These are phyloP conservation scores for Notarius lentiginosus DNA, from an alignment of 2,113 vertebrate genomes.

Conservation along the genomic window DNA sequence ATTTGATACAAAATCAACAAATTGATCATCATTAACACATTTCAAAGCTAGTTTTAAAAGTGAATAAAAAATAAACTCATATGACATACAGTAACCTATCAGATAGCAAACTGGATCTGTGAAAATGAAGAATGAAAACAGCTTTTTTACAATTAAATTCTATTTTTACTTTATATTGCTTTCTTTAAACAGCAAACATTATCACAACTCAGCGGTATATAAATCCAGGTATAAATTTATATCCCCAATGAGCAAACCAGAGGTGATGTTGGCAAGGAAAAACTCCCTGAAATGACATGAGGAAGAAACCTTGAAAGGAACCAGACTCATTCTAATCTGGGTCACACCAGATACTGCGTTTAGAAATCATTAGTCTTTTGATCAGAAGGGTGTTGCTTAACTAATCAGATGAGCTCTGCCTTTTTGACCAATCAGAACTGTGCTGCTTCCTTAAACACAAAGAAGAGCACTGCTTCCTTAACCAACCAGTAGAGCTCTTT, in stretches of 20 bases:
- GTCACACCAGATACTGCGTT: not conserved
- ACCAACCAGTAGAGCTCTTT: not conserved
- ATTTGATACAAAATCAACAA: not conserved
- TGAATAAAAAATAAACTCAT: not conserved
- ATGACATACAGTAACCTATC: not conserved
- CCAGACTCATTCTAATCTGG: not conserved
- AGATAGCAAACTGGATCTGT: not conserved
- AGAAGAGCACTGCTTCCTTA: not conserved
- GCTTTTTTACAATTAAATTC: not conserved
- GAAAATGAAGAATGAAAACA: not conserved
- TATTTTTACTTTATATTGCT: not conserved
- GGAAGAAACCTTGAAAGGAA: not conserved
- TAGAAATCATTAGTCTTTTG: not conserved
- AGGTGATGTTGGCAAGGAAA: not conserved
- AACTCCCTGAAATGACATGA: not conserved
- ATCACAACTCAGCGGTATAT: not conserved
- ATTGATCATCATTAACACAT: not conserved
- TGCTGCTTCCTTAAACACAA: not conserved
- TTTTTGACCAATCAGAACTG: not conserved
- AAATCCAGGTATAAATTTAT: not conserved
- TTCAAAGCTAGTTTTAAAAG: not conserved
- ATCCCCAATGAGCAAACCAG: not conserved
- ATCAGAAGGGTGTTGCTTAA: not conserved
- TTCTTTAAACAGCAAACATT: not conserved
- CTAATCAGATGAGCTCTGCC: not conserved